phyloP scores from a whole-genome alignment of 2,888 invertebrate species.

The Himalopsyche kuldschensis region DNA sequence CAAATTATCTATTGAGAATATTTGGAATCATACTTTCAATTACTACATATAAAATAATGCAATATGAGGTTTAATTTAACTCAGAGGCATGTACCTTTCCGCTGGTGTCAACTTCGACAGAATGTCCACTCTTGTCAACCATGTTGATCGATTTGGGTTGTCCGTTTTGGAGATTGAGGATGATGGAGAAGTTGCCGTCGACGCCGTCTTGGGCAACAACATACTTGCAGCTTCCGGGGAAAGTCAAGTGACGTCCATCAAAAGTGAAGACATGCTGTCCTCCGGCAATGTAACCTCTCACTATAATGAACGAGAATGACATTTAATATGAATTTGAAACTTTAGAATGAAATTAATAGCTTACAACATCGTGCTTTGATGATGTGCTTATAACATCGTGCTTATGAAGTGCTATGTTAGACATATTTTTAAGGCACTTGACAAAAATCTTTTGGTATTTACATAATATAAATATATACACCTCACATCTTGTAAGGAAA shows the following conservation, averaged over 20 bases:
- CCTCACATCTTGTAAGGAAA: too few species aligned
- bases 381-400: too few species aligned
- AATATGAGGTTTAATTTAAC: too few species aligned
- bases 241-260: constrained; percentile 78
- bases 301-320: not conserved
- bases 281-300: constrained; percentile 59
- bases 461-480: too few species aligned
- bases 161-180: constrained; percentile 72
- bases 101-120: constrained; percentile 66
- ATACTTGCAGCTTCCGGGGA: constrained; percentile 84
- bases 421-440: too few species aligned
- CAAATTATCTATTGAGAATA: too few species aligned
- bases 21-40: too few species aligned
- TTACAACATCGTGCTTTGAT: too few species aligned
- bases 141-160: constrained; percentile 68
- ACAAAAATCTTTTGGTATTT: too few species aligned
- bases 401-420: too few species aligned
- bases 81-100: constrained; percentile 53
- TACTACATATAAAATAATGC: too few species aligned
- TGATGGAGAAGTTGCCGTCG: constrained; percentile 83
- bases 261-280: constrained; percentile 87
- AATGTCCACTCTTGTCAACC: constrained; percentile 67
- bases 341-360: too few species aligned
- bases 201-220: constrained; percentile 80
- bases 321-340: not conserved